Evolutionary conservation across 2,113 vertebrate genomes (phyloP).

Genomic region (Lipophrys pholis): DNA sequence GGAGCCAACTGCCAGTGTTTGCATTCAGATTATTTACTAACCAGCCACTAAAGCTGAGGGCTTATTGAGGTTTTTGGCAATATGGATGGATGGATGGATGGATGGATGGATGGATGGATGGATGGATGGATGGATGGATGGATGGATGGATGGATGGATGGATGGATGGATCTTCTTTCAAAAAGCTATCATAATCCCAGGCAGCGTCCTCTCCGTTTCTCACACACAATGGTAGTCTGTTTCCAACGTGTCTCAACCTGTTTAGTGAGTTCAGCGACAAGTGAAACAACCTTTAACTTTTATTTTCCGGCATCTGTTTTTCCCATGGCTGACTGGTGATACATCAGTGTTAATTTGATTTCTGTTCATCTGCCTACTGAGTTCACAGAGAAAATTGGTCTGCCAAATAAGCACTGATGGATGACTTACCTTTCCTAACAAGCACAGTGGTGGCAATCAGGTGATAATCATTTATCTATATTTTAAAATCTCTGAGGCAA

Average conservation of each 20-base stretch:
- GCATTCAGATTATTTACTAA: conserved; percentile 32
- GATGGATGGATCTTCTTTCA: neutral
- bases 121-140: neutral
- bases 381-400: conserved; percentile 19
- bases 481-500: conserved; percentile 7
- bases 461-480: conserved; percentile 33
- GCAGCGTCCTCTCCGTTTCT: neutral
- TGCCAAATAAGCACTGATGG: conserved; percentile 41
- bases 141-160: too few species aligned
- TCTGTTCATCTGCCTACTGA: conserved; percentile 23
- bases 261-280: neutral
- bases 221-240: neutral
- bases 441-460: conserved; percentile 14
- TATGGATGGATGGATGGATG: neutral
- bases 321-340: conserved; percentile 18
- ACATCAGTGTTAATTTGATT: conserved; percentile 48
- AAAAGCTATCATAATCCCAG: neutral
- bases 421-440: conserved; percentile 32
- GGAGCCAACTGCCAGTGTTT: conserved; percentile 49
- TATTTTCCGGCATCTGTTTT: conserved; percentile 20
- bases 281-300: neutral
- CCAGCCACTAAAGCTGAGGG: conserved; percentile 2
- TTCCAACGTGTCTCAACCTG: neutral
- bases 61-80: conserved; percentile 15
- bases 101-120: too few species aligned